Conservation (phyloP, 2,888 invertebrate species). For the Teleogryllus oceanicus region DNA sequence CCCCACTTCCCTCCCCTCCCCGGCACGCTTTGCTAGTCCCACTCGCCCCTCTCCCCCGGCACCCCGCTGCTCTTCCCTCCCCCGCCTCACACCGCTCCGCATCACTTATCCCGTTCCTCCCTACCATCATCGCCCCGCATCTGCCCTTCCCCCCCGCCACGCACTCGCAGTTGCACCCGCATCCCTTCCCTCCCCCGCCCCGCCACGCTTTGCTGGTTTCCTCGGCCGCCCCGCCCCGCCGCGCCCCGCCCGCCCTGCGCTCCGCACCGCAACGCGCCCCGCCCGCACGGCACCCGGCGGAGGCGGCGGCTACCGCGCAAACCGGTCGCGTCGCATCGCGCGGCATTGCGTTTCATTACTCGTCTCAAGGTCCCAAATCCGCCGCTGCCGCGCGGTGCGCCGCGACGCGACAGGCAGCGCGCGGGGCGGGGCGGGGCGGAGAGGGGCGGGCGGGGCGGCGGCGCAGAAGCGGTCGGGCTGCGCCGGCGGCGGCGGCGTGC, state of each 20-base stretch:
- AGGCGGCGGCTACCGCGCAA: neutral
- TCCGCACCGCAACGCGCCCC: too few species aligned
- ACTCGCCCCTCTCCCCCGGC: too few species aligned
- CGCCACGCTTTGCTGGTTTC: too few species aligned
- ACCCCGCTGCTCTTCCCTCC: too few species aligned
- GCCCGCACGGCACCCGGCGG: too few species aligned
- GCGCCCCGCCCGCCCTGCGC: too few species aligned
- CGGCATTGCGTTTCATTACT: slow-evolving; percentile 18
- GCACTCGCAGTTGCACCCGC: neutral
- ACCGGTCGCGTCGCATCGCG: slow-evolving; percentile 18
- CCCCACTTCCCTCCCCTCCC: neutral
- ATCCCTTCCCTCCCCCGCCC: neutral
- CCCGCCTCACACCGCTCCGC: too few species aligned
- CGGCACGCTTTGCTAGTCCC: too few species aligned
- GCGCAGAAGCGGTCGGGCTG: neutral
- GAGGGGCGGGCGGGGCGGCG: neutral
- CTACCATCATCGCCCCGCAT: neutral
- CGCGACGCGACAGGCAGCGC: neutral
- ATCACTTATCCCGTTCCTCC: too few species aligned
- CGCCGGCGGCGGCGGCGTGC: neutral
- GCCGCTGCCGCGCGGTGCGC: neutral
- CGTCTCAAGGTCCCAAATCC: slow-evolving; percentile 2
- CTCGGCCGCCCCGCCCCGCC: too few species aligned
- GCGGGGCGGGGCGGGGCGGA: neutral
- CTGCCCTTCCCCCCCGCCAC: neutral